phyloP scores from a whole-genome alignment of 2,797 vertebrate species.

The Typhlichthys eigenmanni region DNA sequence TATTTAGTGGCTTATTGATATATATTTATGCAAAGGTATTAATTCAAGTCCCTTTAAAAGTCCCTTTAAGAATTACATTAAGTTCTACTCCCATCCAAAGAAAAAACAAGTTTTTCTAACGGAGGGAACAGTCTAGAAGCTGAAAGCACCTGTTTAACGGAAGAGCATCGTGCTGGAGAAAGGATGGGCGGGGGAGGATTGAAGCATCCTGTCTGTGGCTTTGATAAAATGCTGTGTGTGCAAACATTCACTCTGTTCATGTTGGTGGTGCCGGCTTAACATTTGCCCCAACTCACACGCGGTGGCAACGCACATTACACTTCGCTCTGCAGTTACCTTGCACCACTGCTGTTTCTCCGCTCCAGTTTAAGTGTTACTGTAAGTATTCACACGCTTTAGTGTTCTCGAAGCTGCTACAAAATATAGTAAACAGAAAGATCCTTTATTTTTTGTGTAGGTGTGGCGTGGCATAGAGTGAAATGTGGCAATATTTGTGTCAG shows the following conservation, averaged over 20 bases:
- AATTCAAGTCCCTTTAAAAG: no score
- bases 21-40: no score
- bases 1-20: background rate
- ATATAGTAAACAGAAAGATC: conserved; percentile 6
- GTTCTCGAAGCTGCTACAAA: background rate
- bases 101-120: conserved; percentile 30
- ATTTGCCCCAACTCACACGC: no score
- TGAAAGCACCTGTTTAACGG: conserved; percentile 72
- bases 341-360: no score
- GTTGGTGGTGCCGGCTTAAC: conserved; percentile 33
- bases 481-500: no score
- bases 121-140: conserved; percentile 58
- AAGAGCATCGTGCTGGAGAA: conserved; percentile 49
- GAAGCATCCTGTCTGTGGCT: conserved; percentile 78
- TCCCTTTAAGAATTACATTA: no score
- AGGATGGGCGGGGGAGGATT: conserved; percentile 64
- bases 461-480: no score
- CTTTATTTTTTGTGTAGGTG: no score
- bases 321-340: no score
- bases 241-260: conserved; percentile 41
- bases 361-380: background rate
- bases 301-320: background rate
- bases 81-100: background rate
- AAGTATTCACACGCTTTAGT: background rate
- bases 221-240: conserved; percentile 54